These are phyloP conservation scores for Podilymbus podiceps DNA, from an alignment of 2,113 vertebrate genomes.

Conservation along the genomic window DNA sequence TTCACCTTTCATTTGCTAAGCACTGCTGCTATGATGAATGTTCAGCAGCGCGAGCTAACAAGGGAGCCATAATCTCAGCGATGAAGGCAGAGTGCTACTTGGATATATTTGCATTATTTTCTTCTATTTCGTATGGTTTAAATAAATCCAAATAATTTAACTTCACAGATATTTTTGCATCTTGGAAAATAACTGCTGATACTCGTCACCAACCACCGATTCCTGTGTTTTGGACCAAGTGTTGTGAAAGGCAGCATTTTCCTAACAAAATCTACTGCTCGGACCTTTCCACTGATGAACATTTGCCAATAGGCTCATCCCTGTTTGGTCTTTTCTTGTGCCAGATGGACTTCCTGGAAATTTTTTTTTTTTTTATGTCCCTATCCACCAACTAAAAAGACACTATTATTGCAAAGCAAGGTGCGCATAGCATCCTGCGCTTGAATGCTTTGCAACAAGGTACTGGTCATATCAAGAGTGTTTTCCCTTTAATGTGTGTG, in stretches of 20 bases:
- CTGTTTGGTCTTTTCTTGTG: not conserved
- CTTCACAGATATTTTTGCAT: not conserved
- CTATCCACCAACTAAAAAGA: not conserved
- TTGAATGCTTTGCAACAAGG: not conserved
- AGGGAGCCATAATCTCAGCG: not conserved
- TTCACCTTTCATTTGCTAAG: conserved; percentile 9
- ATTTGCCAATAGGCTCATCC: not conserved
- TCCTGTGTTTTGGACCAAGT: not conserved
- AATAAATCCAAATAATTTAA: not conserved
- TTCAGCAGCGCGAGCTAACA: not conserved
- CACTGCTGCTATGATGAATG: not conserved
- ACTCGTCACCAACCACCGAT: not conserved
- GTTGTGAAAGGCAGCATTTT: not conserved
- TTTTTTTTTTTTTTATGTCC: too few relatives aligned
- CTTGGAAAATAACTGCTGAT: not conserved
- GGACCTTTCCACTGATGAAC: not conserved
- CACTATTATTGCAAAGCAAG: not conserved
- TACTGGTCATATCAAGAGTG: not conserved
- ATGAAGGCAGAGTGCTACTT: not conserved
- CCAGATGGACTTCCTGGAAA: not conserved
- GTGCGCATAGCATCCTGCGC: not conserved
- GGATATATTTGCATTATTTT: not conserved
- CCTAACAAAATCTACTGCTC: not conserved
- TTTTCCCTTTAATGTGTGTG: not conserved
- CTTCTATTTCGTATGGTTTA: not conserved